Evolutionary conservation across 2,113 vertebrate genomes (phyloP), one percentile per base, ranked within the genome.

Genomic region (Amphiprion ocellaris): DNA sequence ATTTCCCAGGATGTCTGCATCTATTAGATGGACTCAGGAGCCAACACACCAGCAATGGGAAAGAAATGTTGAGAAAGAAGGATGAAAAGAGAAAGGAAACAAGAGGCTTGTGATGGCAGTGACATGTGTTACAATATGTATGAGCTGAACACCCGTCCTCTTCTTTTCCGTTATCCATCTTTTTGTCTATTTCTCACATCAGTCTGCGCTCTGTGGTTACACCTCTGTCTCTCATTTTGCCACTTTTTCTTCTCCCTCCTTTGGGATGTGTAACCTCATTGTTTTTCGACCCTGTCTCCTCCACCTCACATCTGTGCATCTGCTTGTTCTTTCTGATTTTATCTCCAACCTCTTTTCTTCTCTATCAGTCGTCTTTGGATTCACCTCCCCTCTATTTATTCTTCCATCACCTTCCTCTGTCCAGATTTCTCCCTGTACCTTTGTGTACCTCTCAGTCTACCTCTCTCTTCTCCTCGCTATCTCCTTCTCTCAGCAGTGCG

Each of bases 111-210:
- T 70, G 69, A 77, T 71, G 73, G 67, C 68, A 65, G 78, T 69
- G 75, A 74, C 39, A 84, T 83, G 67, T 85, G 74, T 75, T 87
- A 70, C 39, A 71, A 87, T 65, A 69, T 76, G 85, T 79, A 82
- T 79, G 74, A 87, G 56, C 66, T 79, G 52, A 74, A 60, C 65
- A 71, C 74, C 64, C 77, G 71, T 82, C 72, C 56, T 74, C 67
- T 66, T 84, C 50, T 60, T 81, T 86, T 74, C 64, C 58, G 69
- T 84, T 85, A 87, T 91, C 89, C 90, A 82, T 89, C 79, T 89
- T 89, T 91, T 87, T 89, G 88, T 92, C 85, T 89, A 76, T 82
- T 85, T 90, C 83, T 90, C 87, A 90, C 53, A 53, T 82, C 90
- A 88, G 76, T 83, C 74, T 74, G 75, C 87, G 87, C 82, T 75